Base-by-base conservation (phyloP, 2,113 vertebrate genomes). In the Strix aluco region DNA sequence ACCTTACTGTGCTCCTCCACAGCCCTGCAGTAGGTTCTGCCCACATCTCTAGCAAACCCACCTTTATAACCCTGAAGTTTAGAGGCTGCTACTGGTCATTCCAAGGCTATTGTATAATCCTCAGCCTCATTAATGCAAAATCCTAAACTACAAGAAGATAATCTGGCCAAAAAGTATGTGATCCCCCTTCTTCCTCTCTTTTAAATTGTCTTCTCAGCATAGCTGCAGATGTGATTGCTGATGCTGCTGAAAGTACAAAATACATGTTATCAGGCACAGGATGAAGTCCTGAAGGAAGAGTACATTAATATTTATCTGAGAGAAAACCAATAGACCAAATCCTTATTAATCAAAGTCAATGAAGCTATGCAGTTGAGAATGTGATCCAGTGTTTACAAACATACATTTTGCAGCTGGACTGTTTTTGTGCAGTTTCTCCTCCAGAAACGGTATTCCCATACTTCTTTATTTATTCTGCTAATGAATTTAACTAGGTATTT, bases 381-480 rank as follows among this genome's bases (percentile, higher is more conserved):
- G 54, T 38, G 86, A 71, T 75, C 77, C 20, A 30, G 36, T 47
- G 46, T 85, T 96, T 95, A 70, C 66, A 89, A 94, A 91, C 8
- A 49, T 11, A n/a, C 14, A 47, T 73, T 94, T 85, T 94, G 58
- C 78, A 91, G n/a, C 52, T 25, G n/a, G 88, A 57, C 13, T 79
- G 52, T 2, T 94, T 89, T 61, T 62, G 21, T 92, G 65, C 27
- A 40, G 13, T 57, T 92, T 95, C n/a, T 89, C 49, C 69, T 75
- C 52, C 57, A 86, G 44, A 94, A 93, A 66, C 27, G 22, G 6
- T 81, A 79, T 79, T 92, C 62, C 63, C 65, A 65, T 92, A 55
- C 46, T 72, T 88, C 74, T 88, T 83, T 75, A 81, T 90, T 84
- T 86, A 86, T 84, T 89, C 27, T 87, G 44, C 57, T 96, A 91